phyloP scores from a whole-genome alignment of 2,113 vertebrate genomes.

The Accipiter cooperii region DNA sequence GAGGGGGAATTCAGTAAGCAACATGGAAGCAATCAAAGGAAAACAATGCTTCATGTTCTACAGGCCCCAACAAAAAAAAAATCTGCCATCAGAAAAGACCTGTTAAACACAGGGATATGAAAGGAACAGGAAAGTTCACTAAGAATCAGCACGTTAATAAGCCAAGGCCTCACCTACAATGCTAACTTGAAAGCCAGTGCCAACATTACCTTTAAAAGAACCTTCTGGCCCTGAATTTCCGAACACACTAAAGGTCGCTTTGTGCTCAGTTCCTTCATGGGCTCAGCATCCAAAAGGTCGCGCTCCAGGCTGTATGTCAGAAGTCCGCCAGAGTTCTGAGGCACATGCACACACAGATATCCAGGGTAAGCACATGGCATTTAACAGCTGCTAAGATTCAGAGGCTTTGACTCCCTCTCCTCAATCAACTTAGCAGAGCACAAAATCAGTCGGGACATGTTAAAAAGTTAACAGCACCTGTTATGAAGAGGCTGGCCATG shows the following conservation, averaged over 20 bases:
- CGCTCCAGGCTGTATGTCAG: slow-evolving; percentile 75
- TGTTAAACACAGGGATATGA: not conserved
- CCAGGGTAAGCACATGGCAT: not conserved
- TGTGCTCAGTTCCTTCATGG: slow-evolving; percentile 77
- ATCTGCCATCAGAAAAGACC: not conserved
- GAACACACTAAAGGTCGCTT: slow-evolving; percentile 74
- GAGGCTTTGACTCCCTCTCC: not conserved
- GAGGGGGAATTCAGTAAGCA: not conserved
- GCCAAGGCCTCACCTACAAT: not conserved
- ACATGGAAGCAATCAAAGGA: not conserved
- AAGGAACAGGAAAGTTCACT: not conserved
- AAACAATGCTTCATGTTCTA: not conserved
- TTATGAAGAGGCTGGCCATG: not conserved
- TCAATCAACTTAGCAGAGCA: not conserved
- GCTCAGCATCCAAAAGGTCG: slow-evolving; percentile 77
- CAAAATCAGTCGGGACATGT: not conserved
- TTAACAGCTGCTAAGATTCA: not conserved
- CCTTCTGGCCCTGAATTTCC: slow-evolving; percentile 70
- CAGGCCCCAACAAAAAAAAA: not conserved
- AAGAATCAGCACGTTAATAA: not conserved
- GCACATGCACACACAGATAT: not conserved
- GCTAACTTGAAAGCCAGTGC: not conserved
- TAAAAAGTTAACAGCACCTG: not conserved
- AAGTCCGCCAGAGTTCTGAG: slow-evolving; percentile 78
- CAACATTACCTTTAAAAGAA: slow-evolving; percentile 78